Evolutionary conservation across 2,888 invertebrate species (phyloP), one percentile per base, ranked within the genome.

Genomic region (Polymixis flavicincta): DNA sequence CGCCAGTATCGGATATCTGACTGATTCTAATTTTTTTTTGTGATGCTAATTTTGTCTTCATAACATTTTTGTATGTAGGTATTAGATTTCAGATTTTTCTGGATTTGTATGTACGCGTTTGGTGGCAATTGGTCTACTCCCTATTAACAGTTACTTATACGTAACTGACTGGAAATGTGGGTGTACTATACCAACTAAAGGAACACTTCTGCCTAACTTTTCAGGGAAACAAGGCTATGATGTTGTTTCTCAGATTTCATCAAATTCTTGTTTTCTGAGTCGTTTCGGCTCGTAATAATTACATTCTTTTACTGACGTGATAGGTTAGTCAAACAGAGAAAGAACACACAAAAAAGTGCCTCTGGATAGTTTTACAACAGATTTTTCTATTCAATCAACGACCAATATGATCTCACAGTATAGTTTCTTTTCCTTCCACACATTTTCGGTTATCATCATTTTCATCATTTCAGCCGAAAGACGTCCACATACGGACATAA

Each of bases 1-100:
- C 52, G 75, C 48, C 54, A 64, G 61, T 81, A 71, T 79, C 68
- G 65, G 72, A 64, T 74, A 66, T 69, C 69, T 64, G 74, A 74
- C 65, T 54, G 70, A 67, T 65, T 82, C 61, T 79, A 70, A 54
- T 37, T 73, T 59, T 64, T 37, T 57, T 45, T 71, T 60, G 65
- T 45, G 32, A 45, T 11, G 52, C 32, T 67, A 63, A 71, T 74
- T 69, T 60, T 42, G 19, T 32, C 9, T 28, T n/a, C 28, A 9
- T 14, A 48, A 72, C 19, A 32, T n/a, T 42, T 52, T 37, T 17
- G 17, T 42, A 48, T 14, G 25, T 48, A 32, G 1, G 14, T 70
- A 32, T 37, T 6, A 37, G 37, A 37, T 37, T 37, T 37, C 37
- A 37, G 37, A 37, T 3, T 37, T 37, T 3, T 37, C 37, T 37